Base-by-base conservation (phyloP, 2,797 vertebrate species). In the Tolypeutes matacus region DNA sequence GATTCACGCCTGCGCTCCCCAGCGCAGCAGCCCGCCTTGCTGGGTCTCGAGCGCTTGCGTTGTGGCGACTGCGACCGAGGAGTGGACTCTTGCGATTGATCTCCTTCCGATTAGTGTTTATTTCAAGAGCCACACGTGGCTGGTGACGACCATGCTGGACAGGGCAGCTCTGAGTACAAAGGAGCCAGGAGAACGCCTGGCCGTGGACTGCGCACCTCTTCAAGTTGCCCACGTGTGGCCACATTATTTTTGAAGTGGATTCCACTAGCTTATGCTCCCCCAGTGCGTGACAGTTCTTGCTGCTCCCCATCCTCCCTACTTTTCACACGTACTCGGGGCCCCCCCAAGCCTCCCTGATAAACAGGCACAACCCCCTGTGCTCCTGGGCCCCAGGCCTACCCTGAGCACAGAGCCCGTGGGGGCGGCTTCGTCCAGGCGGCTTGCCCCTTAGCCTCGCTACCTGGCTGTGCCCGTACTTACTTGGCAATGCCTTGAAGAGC, bases 261-360 rank as follows among this genome's bases (percentile, higher is more conserved):
- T 12, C 15, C 2, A 10, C 42, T 12, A 13, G 56, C 7, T 51
- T 9, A 17, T n/a, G 27, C 6, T 25, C 10, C 29, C 3, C 83
- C 42, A 3, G 2, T 2, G 4, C 8, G 3, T 7, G 4, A 25
- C 0, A 3, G 34, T 29, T 42, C 23, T 46, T 46, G 7, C 0
- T 11, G 23, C 12, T 7, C 25, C 0, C 6, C 42, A 34, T 7
- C 21, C 39, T 4, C 39, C 14, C 23, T 23, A 0, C 51, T 36
- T 70, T 51, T 42, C 27, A 46, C 67, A 23, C 34, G 13, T 15
- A 49, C 15, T 42, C 76, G 36, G 13, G 20, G 34, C 29, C 46
- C 21, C 25, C 58, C 42, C 9, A 23, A 7, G 7, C 34, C 20
- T 31, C 9, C 21, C 46, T 60, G 27, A 6, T 18, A 21, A 12